Conservation (phyloP, 2,113 vertebrate species). For the Nesoenas mayeri region DNA sequence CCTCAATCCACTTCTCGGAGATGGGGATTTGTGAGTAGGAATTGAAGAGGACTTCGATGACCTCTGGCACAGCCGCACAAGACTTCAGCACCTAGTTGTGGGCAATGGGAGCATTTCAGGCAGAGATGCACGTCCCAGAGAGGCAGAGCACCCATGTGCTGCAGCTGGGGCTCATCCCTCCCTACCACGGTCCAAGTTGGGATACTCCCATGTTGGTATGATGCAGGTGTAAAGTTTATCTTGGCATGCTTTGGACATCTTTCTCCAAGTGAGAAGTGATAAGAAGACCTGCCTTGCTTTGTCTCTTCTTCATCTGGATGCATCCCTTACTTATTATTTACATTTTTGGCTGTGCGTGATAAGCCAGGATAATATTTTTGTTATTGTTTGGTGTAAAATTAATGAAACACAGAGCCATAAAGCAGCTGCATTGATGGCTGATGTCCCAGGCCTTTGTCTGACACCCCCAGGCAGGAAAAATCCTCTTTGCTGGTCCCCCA, state of each 20-base stretch:
- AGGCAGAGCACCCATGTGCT: neutral
- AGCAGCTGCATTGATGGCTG: accelerated
- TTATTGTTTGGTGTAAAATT: slow-evolving; percentile 1
- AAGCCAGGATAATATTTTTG: neutral
- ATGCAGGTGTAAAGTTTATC: accelerated
- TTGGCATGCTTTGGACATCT: accelerated
- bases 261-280: accelerated
- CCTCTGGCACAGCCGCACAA: slow-evolving; percentile 40
- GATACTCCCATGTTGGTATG: accelerated
- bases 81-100: slow-evolving; percentile 67
- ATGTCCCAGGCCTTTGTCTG: neutral
- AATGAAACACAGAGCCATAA: neutral
- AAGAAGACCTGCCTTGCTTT: neutral
- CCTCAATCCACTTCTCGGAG: slow-evolving; percentile 64
- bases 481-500: accelerated
- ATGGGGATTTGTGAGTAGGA: slow-evolving; percentile 71
- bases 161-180: neutral
- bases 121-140: no score
- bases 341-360: neutral
- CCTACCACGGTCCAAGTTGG: accelerated
- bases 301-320: neutral
- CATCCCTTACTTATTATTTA: neutral
- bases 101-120: neutral
- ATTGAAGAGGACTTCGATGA: slow-evolving; percentile 76
- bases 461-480: neutral